A percentile compares a stretch with the other conserved stretches of the same genome.
phyloP scores from a whole-genome alignment of 2,888 invertebrate species.

The Heliconius ismenius region DNA sequence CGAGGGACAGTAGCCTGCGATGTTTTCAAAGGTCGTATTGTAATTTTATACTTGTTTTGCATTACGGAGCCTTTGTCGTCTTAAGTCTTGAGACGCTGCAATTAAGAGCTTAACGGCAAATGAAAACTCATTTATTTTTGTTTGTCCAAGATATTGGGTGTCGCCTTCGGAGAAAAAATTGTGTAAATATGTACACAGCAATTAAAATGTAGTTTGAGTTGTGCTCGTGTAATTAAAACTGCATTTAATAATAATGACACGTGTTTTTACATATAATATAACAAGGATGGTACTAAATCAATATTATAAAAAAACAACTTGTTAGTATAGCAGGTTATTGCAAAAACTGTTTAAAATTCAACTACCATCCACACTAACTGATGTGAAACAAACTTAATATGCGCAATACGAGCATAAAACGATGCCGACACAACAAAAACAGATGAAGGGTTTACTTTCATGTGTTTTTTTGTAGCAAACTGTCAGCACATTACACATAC shows the following conservation, averaged over 20 bases:
- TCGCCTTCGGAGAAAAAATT: slow-evolving; percentile 22
- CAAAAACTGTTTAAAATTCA: slow-evolving; percentile 4
- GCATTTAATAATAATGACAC: neutral
- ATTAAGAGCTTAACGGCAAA: slow-evolving; percentile 53
- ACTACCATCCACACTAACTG: neutral
- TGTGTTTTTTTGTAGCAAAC: slow-evolving; percentile 53
- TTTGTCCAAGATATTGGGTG: slow-evolving; percentile 40
- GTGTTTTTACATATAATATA: neutral
- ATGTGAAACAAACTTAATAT: slow-evolving; percentile 22
- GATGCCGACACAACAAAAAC: slow-evolving; percentile 63
- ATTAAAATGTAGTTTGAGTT: slow-evolving; percentile 7
- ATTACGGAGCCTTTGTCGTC: slow-evolving; percentile 46
- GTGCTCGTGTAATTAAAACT: slow-evolving; percentile 5
- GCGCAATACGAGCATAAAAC: slow-evolving; percentile 56
- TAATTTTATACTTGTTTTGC: slow-evolving; percentile 48
- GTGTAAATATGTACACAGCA: slow-evolving; percentile 9
- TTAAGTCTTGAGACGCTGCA: slow-evolving; percentile 42
- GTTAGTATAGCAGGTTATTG: neutral
- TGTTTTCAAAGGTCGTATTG: slow-evolving; percentile 46
- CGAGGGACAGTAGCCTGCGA: slow-evolving; percentile 45
- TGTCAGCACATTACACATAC: slow-evolving; percentile 68
- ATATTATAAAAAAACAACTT: neutral
- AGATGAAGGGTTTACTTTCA: slow-evolving; percentile 59
- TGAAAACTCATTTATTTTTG: slow-evolving; percentile 39
- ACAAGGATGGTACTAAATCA: neutral